Conservation (phyloP, 2,113 vertebrate genomes). For the Alethe castanea region DNA sequence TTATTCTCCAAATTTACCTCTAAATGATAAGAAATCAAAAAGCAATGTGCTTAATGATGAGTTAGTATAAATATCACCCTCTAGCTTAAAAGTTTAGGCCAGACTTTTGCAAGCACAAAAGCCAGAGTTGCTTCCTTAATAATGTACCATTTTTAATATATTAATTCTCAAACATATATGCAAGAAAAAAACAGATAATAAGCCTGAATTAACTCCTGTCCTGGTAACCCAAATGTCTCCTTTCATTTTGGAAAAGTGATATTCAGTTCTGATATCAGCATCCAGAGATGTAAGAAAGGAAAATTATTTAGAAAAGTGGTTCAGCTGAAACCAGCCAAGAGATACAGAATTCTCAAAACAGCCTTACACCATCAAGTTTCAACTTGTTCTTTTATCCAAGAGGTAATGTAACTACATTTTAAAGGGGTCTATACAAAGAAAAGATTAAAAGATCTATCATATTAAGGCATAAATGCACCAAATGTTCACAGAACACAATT, state of each 20-base stretch:
- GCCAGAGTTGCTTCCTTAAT: background rate
- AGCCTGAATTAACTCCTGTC: background rate
- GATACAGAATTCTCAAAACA: background rate
- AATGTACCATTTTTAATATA: background rate
- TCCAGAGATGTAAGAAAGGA: background rate
- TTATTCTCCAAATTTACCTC: background rate
- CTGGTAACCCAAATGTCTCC: background rate
- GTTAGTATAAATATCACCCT: background rate
- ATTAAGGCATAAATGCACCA: background rate
- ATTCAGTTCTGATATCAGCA: background rate
- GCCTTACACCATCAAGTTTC: accelerated
- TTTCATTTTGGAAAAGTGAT: background rate
- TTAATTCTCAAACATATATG: background rate
- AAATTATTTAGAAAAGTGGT: background rate
- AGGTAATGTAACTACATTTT: background rate
- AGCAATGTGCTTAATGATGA: background rate
- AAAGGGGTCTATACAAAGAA: background rate
- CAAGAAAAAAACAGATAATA: background rate
- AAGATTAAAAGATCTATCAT: background rate
- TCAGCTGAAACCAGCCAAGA: background rate
- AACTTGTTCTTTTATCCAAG: background rate
- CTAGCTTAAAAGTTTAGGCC: background rate
- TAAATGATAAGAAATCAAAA: background rate
- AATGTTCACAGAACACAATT: background rate
- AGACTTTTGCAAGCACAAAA: background rate